These are phyloP conservation scores for Lagopus muta DNA, from an alignment of 2,113 vertebrate species.

Conservation along the genomic window DNA sequence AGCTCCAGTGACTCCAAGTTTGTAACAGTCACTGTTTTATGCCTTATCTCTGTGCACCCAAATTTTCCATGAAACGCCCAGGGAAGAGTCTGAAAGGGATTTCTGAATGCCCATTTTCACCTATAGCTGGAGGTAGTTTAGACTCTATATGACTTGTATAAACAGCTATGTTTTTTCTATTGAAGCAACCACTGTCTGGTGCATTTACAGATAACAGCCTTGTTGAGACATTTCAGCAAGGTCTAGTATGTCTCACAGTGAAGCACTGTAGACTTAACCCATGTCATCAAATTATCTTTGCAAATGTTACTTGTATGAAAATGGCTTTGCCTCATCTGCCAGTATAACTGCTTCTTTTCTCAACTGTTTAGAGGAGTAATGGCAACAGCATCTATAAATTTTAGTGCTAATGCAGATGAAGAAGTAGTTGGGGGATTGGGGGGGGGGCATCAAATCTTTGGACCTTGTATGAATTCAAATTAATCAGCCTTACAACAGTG, in stretches of 20 bases:
- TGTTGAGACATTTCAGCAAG: neutral
- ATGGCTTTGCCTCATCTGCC: neutral
- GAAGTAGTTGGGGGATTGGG: neutral
- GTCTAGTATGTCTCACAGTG: neutral
- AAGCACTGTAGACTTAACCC: neutral
- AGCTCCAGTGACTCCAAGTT: neutral
- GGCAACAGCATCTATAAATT: neutral
- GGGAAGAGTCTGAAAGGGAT: neutral
- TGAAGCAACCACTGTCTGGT: neutral
- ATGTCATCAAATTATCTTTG: neutral
- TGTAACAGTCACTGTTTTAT: neutral
- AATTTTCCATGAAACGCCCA: no score
- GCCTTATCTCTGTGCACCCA: neutral
- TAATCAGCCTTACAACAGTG: neutral
- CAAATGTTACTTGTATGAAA: neutral
- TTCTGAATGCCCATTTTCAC: neutral
- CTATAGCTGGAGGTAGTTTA: neutral
- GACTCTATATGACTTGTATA: neutral
- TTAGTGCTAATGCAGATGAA: neutral
- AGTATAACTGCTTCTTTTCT: neutral
- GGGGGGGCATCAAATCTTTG: neutral
- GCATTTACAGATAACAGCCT: neutral
- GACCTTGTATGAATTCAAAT: neutral
- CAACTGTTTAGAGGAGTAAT: neutral
- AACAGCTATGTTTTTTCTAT: neutral